These are phyloP conservation scores for Lithophane semibrunnea DNA, from an alignment of 2,888 invertebrate species.

Conservation along the genomic window DNA sequence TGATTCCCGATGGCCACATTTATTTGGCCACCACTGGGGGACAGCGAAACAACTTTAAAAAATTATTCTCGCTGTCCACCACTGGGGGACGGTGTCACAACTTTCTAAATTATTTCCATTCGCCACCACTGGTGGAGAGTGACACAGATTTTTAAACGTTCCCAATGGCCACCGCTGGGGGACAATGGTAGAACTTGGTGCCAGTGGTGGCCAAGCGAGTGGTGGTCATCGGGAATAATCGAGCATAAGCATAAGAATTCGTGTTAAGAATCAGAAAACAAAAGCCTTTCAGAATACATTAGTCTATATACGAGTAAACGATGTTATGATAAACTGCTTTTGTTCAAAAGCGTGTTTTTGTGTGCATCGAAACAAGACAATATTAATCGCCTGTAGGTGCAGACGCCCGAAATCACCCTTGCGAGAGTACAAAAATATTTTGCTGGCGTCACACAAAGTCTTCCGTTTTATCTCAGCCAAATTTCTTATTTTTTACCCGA, in stretches of 20 bases:
- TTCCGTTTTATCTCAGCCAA: constrained; percentile 26
- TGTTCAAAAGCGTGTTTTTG: constrained; percentile 33
- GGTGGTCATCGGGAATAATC: too few relatives aligned
- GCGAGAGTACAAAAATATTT: constrained; percentile 38
- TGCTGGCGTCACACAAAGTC: constrained; percentile 33
- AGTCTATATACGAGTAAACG: constrained; percentile 38
- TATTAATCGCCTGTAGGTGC: constrained; percentile 40
- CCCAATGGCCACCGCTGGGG: too few relatives aligned
- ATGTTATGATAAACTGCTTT: constrained; percentile 52
- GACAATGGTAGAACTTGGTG: too few relatives aligned
- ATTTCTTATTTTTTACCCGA: constrained; percentile 26
- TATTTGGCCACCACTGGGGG: too few relatives aligned
- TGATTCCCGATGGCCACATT: too few relatives aligned
- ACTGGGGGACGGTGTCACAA: too few relatives aligned
- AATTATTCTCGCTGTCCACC: too few relatives aligned
- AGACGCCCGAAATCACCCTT: constrained; percentile 34
- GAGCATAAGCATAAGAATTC: neutral
- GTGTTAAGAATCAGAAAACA: constrained; percentile 20
- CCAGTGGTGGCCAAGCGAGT: too few relatives aligned
- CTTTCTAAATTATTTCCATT: too few relatives aligned
- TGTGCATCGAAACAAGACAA: constrained; percentile 45
- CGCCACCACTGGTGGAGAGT: too few relatives aligned
- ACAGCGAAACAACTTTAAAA: too few relatives aligned
- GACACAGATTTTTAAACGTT: too few relatives aligned
- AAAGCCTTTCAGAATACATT: constrained; percentile 37